Conservation (phyloP, 2,113 vertebrate species). For the Hypanus sabinus region DNA sequence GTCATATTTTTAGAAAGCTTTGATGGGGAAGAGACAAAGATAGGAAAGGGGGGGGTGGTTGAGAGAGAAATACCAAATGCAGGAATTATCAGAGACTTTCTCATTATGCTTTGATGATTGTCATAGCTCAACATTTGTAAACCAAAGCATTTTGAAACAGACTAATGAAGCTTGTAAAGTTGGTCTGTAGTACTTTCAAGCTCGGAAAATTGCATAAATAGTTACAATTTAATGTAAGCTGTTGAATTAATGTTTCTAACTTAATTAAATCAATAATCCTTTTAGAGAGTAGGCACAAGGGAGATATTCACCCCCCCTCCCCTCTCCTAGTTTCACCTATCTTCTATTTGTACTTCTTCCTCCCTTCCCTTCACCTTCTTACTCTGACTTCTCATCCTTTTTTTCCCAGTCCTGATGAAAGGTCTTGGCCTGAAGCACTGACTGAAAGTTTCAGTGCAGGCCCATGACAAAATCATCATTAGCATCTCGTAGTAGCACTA, state of each 20-base stretch:
- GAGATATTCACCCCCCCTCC: not conserved
- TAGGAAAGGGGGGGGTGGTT: not conserved
- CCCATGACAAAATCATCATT: too few species aligned
- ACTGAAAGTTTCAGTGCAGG: too few species aligned
- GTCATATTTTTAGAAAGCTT: not conserved
- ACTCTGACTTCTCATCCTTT: too few species aligned
- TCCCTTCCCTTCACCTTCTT: too few species aligned
- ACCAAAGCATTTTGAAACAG: not conserved
- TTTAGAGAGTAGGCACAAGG: not conserved
- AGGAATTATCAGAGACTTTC: not conserved
- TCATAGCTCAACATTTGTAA: not conserved
- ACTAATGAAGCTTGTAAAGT: not conserved
- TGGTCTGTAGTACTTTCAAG: not conserved
- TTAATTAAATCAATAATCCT: slow-evolving; percentile 13
- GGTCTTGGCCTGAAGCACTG: too few species aligned
- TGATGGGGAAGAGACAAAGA: not conserved
- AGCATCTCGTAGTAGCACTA: too few species aligned
- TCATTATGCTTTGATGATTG: too few species aligned
- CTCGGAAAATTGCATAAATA: not conserved
- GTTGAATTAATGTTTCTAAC: not conserved
- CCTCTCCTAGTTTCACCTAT: too few species aligned
- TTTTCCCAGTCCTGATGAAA: too few species aligned
- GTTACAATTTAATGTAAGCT: not conserved
- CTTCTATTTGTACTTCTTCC: too few species aligned
- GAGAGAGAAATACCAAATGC: not conserved